These are phyloP conservation scores for Caenorhabditis sinica DNA, from an alignment of 2,888 invertebrate species.

Conservation along the genomic window DNA sequence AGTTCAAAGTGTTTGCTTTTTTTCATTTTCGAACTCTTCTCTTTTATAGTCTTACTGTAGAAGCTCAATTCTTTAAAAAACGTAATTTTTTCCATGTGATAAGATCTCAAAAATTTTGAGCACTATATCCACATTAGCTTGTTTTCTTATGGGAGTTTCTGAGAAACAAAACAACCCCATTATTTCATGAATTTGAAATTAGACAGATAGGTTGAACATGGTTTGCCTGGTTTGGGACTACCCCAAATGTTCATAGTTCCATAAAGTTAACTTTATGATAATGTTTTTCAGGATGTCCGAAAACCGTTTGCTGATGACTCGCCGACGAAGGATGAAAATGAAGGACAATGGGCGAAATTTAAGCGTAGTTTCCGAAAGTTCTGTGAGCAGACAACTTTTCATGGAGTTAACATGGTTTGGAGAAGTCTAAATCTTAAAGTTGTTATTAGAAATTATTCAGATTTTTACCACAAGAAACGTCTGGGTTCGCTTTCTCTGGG, in stretches of 20 bases:
- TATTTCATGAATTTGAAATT: background rate
- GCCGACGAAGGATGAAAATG: conserved; percentile 32
- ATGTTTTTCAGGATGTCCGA: conserved; percentile 59
- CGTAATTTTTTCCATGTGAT: background rate
- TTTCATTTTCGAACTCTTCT: conserved; percentile 12
- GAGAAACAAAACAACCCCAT: background rate
- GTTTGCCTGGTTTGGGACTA: too few relatives aligned
- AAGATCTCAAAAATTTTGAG: background rate
- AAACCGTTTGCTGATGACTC: conserved; percentile 47
- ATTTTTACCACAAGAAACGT: conserved; percentile 60
- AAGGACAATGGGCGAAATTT: conserved; percentile 29
- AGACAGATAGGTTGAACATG: background rate
- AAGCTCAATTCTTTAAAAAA: background rate
- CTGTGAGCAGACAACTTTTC: conserved; percentile 69
- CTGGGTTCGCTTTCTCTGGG: conserved; percentile 73
- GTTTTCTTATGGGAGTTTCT: background rate
- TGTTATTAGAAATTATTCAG: conserved; percentile 37
- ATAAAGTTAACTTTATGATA: too few relatives aligned
- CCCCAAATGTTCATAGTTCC: too few relatives aligned
- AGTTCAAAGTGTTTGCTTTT: conserved; percentile 28
- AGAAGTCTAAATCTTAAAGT: background rate
- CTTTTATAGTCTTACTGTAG: background rate
- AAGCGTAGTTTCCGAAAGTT: conserved; percentile 58
- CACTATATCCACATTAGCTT: background rate
- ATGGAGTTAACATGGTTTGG: conserved; percentile 68